Evolutionary conservation across 92 coral and sea anemone species (phyloP), one percentile per base, ranked within the genome.

Genomic region (Epizoanthus scotinus): DNA sequence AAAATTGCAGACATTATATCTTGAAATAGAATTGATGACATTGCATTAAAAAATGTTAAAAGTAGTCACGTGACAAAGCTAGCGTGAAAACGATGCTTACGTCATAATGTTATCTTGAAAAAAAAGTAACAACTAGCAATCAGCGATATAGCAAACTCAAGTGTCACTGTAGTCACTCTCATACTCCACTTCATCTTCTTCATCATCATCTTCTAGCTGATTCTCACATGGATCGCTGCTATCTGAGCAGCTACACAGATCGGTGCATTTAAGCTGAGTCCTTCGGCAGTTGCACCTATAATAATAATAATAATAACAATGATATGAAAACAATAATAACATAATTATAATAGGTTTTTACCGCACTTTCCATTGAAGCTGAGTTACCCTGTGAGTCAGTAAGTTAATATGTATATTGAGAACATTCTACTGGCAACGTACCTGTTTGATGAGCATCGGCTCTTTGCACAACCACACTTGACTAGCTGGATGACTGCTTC

Each of bases 251-350:
- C 67, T 42, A 22, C 81, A 82, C 31, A 71, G 49, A 53, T 71
- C 64, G 6, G 80, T 82, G 50, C 86, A 82, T 5, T 31, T 55
- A 7, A 82, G 61, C 27, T 50, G 18, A 36, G 81, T 80, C 20
- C 71, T 82, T 24, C 63, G 59, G 36, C 86, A 82, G 21, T 70
- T 50, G 28, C 79, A 82, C n/a, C n/a, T n/a, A n/a, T n/a, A n/a
- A n/a, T n/a, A n/a, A n/a, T n/a, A n/a, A n/a, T n/a, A n/a, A n/a
- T n/a, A n/a, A n/a, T n/a, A n/a, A n/a, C n/a, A n/a, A n/a, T n/a
- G n/a, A n/a, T n/a, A n/a, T n/a, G n/a, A n/a, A n/a, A n/a, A n/a
- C n/a, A n/a, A n/a, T n/a, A n/a, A n/a, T n/a, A n/a, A n/a, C n/a
- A n/a, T n/a, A n/a, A n/a, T n/a, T n/a, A n/a, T n/a, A n/a, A n/a